Evolutionary conservation across 2,797 vertebrate genomes (phyloP), one percentile per base, ranked within the genome.

Genomic region (Hyperoplus lanceolatus): DNA sequence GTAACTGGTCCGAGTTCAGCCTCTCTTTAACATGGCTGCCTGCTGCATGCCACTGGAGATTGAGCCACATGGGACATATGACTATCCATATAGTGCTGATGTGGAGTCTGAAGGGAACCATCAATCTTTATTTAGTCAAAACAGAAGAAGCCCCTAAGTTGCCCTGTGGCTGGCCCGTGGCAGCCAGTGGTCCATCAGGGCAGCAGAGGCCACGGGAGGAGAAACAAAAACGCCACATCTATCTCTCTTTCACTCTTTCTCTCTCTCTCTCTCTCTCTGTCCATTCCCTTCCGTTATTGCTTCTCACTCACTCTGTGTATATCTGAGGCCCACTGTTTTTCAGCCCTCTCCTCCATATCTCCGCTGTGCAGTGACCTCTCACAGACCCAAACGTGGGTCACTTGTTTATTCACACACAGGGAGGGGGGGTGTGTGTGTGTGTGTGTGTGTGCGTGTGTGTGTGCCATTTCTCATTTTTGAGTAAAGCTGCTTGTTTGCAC

Each of bases 51-150:
- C 75, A 81, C 66, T 75, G 46, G 70, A 75, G 62, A 82, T 67
- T 64, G 60, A 63, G 67, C 79, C 90, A 89, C 90, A 81, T 80
- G 87, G 85, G 85, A 86, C 70, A 51, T 70, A 87, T 88, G 75
- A 83, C 42, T n/a, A 73, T 76, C 83, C 73, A 79, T 54, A 62
- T 56, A 62, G 69, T 69, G 77, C 73, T 87, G 84, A 80, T 82
- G 56, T 59, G 65, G 42, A 60, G 72, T 86, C 75, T 68, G 79
- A 70, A 43, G 70, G 76, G 80, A 82, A 56, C 87, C 66, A 87
- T 91, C 61, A 89, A 79, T 93, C 89, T 88, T 89, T 77, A 81
- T 76, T 60, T 55, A 81, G 80, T 85, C 73, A 86, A 88, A 88
- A 82, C 79, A 74, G 73, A 51, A 73, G 82, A 85, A 69, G 42